Conservation (phyloP, 2,113 vertebrate species). For the Genyomyrus donnyi region DNA sequence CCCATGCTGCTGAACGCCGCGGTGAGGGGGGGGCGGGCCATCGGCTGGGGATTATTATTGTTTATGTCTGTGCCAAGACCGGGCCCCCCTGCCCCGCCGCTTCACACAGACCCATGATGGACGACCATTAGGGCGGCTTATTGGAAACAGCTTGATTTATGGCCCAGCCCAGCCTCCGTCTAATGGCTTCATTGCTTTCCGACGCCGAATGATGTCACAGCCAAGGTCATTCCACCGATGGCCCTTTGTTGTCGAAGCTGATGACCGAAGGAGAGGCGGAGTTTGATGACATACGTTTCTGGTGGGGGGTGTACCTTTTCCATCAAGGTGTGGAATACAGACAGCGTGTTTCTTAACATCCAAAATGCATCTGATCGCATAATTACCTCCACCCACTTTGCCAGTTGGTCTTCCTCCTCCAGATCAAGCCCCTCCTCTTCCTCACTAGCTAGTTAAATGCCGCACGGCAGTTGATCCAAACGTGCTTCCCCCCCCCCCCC, state of each 20-base stretch:
- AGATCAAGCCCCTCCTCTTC: slow-evolving; percentile 46
- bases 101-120: slow-evolving; percentile 83
- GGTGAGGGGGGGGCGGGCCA: slow-evolving; percentile 73
- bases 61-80: slow-evolving; percentile 79
- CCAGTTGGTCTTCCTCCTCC: slow-evolving; percentile 33
- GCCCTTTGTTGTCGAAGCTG: slow-evolving; percentile 95
- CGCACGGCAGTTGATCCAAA: not conserved
- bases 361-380: slow-evolving; percentile 26
- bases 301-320: not conserved
- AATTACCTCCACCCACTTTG: not conserved
- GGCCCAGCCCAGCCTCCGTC: slow-evolving; percentile 88
- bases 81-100: slow-evolving; percentile 64
- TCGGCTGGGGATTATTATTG: slow-evolving; percentile 87
- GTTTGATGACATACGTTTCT: slow-evolving; percentile 55
- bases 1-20: slow-evolving; percentile 79
- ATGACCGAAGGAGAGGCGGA: slow-evolving; percentile 69
- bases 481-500: slow-evolving; percentile 10
- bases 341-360: not conserved
- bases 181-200: slow-evolving; percentile 99
- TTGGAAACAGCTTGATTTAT: slow-evolving; percentile 99
- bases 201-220: slow-evolving; percentile 95
- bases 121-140: slow-evolving; percentile 99
- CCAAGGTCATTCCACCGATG: slow-evolving; percentile 97
- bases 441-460: slow-evolving; percentile 13
- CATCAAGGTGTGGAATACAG: not conserved